Base-by-base conservation (phyloP, 2,888 invertebrate genomes). In the Campoletis raptor region DNA sequence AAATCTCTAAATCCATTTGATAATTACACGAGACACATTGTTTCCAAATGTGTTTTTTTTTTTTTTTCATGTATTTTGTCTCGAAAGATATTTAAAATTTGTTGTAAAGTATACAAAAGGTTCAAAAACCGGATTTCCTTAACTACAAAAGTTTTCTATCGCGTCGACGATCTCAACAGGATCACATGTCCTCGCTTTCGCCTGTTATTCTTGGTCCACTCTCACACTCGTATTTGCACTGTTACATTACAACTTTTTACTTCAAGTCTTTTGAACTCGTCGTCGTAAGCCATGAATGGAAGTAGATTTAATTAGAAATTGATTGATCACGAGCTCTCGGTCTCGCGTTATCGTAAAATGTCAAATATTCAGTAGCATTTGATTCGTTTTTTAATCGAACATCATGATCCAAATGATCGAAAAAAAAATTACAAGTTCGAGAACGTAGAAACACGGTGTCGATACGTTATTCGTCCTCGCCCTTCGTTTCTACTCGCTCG, bases 121-220 rank as follows among this genome's bases (percentile, higher is more conserved):
- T 30, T 69, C 15, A 70, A 76, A 6, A 52, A 82, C 69, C 70
- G 52, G 67, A 70, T 76, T 80, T 85, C 76, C 54, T 48, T 52
- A 40, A 80, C 57, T 54, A 40, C 54, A 42, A 30, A 40, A 52
- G 70, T 61, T 37, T 54, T 73, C 64, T 52, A 66, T 73, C 54
- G 30, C 15, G 37, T 72, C 72, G 48, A 66, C 73, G 45, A 45
- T 78, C 69, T n/a, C 67, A 37, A 37, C 36, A 57, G 81, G 42
- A 73, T 76, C 77, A 54, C 72, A 77, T 61, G 64, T 73, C 76
- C 54, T 74, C 81, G 87, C 87, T 87, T 83, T 83, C 86, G 81
- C 83, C 83, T 21, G 82, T 73, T 45, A 78, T 74, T 85, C 85
- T 69, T 42, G 81, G 67, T 85, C 69, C 73, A 74, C 80, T 80